Evolutionary conservation across 2,888 invertebrate genomes (phyloP).

Genomic region (Apotomis turbidana): DNA sequence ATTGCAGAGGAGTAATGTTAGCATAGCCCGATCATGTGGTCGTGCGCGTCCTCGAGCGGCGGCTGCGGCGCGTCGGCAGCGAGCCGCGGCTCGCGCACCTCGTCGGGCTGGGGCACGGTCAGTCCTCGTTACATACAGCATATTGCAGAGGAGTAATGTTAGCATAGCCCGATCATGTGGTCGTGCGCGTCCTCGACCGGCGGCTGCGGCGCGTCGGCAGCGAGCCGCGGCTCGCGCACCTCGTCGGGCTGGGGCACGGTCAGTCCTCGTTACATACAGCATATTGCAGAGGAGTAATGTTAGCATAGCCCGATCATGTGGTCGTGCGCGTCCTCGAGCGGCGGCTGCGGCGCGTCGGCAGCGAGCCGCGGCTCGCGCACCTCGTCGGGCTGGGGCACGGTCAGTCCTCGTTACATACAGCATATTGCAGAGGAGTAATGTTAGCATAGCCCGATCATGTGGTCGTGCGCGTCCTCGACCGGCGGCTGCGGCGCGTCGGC

Average conservation of each 20-base stretch:
- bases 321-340: conserved; percentile 70
- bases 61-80: conserved; percentile 53
- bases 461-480: conserved; percentile 70
- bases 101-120: conserved; percentile 84
- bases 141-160: no score
- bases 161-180: no score
- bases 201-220: conserved; percentile 53
- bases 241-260: conserved; percentile 85
- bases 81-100: conserved; percentile 84
- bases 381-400: conserved; percentile 85
- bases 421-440: no score
- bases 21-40: no score
- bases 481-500: conserved; percentile 52
- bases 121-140: conserved; percentile 36
- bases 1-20: no score
- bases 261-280: conserved; percentile 41
- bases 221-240: conserved; percentile 82
- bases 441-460: no score
- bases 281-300: no score
- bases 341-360: conserved; percentile 52
- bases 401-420: conserved; percentile 50
- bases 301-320: no score
- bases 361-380: conserved; percentile 82
- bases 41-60: conserved; percentile 63
- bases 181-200: conserved; percentile 69